Base-by-base conservation (phyloP, 1,140 invertebrate species). In the Tenebrio molitor region DNA sequence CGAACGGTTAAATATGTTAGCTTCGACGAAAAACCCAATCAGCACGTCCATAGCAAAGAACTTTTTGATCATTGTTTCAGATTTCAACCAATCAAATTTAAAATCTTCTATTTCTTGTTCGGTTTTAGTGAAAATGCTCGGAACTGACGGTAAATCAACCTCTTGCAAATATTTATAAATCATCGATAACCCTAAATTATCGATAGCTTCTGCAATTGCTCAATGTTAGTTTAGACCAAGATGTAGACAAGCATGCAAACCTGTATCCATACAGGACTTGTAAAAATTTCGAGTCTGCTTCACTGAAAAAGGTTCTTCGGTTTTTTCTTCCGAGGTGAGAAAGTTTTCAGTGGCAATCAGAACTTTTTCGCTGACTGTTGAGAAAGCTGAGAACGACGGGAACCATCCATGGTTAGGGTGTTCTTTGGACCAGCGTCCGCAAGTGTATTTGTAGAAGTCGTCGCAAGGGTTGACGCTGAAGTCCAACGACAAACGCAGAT, bases 391-490 rank as follows among this genome's bases (percentile, higher is more conserved):
- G 74, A 79, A 89, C 69, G 90, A 89, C 0, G 86, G 84, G 78
- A 91, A 93, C 91, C 91, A 92, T 44, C 90, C 89, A 79, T 91
- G 89, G 1, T 88, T 86, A 0, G 90, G 90, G 81, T 92, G 91
- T 41, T 91, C 88, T 21, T 88, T 79, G 0, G 86, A 84, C 91
- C 91, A 93, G 66, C 88, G 88, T 3, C 91, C 91, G 74, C 91
- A 93, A 1, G 85, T 86, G 69, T 88, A 90, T 81, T 87, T 76
- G 77, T 90, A 89, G 80, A 90, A 91, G 81, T 91, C 87, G n/a
- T 89, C 84, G 70, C 89, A 91, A 64, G 89, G 89, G 82, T 90
- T 82, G 36, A 83, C 87, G 58, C 81, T 83, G 70, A 78, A 79
- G 77, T 91, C 87, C 84, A 91, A 88, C 0, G 89, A 88, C 8